A percentile compares a stretch with the other conserved stretches of the same genome.
Evolutionary conservation across 2,888 invertebrate species (phyloP).

Genomic region (Caenorhabditis zanzibari): DNA sequence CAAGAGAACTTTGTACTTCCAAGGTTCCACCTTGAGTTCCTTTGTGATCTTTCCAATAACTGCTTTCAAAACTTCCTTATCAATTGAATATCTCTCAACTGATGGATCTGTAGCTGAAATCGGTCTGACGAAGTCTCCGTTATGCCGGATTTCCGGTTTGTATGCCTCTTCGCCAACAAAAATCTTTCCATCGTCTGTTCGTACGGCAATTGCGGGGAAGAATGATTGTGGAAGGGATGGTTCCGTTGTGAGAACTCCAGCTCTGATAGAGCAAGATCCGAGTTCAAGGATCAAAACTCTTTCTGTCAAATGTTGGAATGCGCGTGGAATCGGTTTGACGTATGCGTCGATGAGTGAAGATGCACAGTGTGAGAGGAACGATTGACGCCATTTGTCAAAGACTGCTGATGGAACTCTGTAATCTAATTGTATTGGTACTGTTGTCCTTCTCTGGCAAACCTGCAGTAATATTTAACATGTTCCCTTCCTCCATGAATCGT

Average conservation of each 20-base stretch:
- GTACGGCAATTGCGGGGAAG: slow-evolving; percentile 85
- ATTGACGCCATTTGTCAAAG: slow-evolving; percentile 85
- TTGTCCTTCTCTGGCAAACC: slow-evolving; percentile 46
- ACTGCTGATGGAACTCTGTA: slow-evolving; percentile 78
- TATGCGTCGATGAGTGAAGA: slow-evolving; percentile 85
- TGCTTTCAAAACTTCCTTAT: slow-evolving; percentile 85
- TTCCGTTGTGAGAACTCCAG: slow-evolving; percentile 85
- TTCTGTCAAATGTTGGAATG: slow-evolving; percentile 80
- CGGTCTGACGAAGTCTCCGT: slow-evolving; percentile 84
- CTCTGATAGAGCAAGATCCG: slow-evolving; percentile 86
- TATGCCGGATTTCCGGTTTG: slow-evolving; percentile 82
- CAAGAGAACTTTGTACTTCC: slow-evolving; percentile 84
- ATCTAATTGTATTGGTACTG: slow-evolving; percentile 1
- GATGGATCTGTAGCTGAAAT: slow-evolving; percentile 85
- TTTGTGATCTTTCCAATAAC: slow-evolving; percentile 85
- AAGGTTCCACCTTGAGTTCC: slow-evolving; percentile 85
- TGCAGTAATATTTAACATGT: slow-evolving; percentile 66
- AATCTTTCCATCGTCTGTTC: slow-evolving; percentile 73
- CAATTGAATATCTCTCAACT: slow-evolving; percentile 85
- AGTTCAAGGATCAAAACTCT: slow-evolving; percentile 86
- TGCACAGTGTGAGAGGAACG: slow-evolving; percentile 85
- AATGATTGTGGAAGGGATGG: slow-evolving; percentile 86
- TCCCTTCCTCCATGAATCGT: slow-evolving; percentile 79
- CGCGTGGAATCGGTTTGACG: slow-evolving; percentile 84
- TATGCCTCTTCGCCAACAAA: slow-evolving; percentile 80